Conservation (phyloP, 2,888 invertebrate species). For the Meganola albula region DNA sequence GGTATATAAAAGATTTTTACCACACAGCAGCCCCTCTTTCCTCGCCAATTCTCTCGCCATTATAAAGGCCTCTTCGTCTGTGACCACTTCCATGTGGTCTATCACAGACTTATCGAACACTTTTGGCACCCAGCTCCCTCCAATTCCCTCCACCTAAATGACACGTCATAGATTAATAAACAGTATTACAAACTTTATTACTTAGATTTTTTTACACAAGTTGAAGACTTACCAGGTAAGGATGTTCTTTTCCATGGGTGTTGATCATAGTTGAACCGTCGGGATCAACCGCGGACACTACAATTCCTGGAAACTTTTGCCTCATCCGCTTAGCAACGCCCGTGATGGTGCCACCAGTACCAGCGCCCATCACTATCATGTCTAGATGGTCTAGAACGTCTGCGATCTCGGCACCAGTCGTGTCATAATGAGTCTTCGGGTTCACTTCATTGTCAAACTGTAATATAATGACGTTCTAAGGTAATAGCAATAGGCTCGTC, state of each 20-base stretch:
- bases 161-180: not conserved
- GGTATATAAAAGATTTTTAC: conserved; percentile 64
- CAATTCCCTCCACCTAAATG: conserved; percentile 82
- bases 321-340: conserved; percentile 92
- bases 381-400: conserved; percentile 83
- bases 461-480: too few relatives aligned
- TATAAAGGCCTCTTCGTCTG: conserved; percentile 86
- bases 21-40: conserved; percentile 93
- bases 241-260: conserved; percentile 24
- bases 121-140: conserved; percentile 95
- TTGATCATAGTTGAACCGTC: conserved; percentile 81
- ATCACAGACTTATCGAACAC: conserved; percentile 86
- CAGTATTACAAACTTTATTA: too few relatives aligned
- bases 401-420: conserved; percentile 92
- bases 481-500: too few relatives aligned
- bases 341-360: conserved; percentile 94
- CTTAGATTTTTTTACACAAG: too few relatives aligned
- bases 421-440: conserved; percentile 95
- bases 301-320: conserved; percentile 84
- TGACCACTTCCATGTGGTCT: conserved; percentile 88
- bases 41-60: conserved; percentile 89
- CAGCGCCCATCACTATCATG: conserved; percentile 87
- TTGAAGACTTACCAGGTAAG: conserved; percentile 33
- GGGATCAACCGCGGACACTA: conserved; percentile 91
- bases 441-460: conserved; percentile 94